These are phyloP conservation scores for Margarornis squamiger DNA, from an alignment of 2,797 vertebrate genomes.

Conservation along the genomic window DNA sequence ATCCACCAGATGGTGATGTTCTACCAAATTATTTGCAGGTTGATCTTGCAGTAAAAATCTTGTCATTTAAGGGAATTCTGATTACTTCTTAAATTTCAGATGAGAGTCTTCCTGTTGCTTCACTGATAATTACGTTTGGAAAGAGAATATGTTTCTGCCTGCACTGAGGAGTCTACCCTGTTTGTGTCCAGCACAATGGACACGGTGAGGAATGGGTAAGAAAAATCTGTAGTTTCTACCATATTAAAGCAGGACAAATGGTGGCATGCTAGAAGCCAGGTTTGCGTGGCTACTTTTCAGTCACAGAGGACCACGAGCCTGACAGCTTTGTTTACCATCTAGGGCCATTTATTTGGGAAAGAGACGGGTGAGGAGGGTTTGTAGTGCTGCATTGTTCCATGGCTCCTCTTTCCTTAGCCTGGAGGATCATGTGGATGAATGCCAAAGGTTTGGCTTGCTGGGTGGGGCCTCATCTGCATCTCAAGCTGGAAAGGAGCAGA, in stretches of 20 bases:
- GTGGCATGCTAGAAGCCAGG: not conserved
- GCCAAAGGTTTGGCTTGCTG: constrained; percentile 35
- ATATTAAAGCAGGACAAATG: not conserved
- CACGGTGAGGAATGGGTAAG: not conserved
- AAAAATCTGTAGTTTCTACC: not conserved
- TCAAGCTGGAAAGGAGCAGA: constrained; percentile 5
- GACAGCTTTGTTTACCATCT: not conserved
- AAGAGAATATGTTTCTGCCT: not conserved
- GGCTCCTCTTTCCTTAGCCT: not conserved
- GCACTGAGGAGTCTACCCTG: not conserved
- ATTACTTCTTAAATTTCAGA: not conserved
- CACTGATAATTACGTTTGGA: not conserved
- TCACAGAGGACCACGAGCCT: not conserved
- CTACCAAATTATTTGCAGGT: constrained; percentile 41
- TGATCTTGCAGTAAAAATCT: constrained; percentile 31
- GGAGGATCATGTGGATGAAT: not conserved
- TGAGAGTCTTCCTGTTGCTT: not conserved
- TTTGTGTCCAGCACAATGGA: not conserved
- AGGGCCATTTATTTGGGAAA: not conserved
- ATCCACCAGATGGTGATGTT: constrained; percentile 69
- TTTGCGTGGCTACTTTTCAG: not conserved
- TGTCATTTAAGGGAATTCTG: constrained; percentile 5
- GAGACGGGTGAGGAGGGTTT: not conserved
- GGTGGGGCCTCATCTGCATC: constrained; percentile 37
- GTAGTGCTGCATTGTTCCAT: not conserved